Evolutionary conservation across 2,797 vertebrate genomes (phyloP).

Genomic region (Aphelocoma californica): DNA sequence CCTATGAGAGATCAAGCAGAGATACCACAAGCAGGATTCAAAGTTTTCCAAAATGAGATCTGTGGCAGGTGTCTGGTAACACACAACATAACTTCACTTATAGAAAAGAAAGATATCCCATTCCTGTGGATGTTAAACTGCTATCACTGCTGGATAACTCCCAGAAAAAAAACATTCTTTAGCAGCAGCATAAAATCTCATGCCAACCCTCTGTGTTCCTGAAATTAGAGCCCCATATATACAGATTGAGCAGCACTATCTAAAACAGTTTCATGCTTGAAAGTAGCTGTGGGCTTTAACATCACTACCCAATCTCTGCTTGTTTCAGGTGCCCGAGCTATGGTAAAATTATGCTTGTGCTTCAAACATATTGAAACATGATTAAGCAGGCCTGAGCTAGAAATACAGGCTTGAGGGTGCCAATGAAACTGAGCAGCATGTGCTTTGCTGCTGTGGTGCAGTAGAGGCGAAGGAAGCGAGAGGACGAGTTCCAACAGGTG

Average conservation of each 20-base stretch:
- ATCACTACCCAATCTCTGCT: accelerated
- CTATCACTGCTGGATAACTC: accelerated
- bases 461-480: accelerated
- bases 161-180: not conserved
- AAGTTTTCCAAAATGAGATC: not conserved
- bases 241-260: not conserved
- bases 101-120: not conserved
- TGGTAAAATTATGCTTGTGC: not conserved
- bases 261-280: accelerated
- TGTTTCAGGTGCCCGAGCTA: not conserved
- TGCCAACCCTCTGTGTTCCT: not conserved
- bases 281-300: not conserved
- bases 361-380: accelerated
- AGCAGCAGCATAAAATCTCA: not conserved
- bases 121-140: not conserved
- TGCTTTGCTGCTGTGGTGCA: accelerated
- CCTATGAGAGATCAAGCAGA: not conserved
- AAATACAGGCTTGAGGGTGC: not conserved
- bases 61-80: not conserved
- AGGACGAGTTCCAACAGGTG: not conserved
- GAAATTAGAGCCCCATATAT: accelerated
- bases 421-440: not conserved
- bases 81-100: not conserved
- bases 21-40: not conserved
- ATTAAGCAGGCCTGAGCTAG: not conserved